Base-by-base conservation (phyloP, 2,113 vertebrate genomes). In the Taurulus bubalis region DNA sequence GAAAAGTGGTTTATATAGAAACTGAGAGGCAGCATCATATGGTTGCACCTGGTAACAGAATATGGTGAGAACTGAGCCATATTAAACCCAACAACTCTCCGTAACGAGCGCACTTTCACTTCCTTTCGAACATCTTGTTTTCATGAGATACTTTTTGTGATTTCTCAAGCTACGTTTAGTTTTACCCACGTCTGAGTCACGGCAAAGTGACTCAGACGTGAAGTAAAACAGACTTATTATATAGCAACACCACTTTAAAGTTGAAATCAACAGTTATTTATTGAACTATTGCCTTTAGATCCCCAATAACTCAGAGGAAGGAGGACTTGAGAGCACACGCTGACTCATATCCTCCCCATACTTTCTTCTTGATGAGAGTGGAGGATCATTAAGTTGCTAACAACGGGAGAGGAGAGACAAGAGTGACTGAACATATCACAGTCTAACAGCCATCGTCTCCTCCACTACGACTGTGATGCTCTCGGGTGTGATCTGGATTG, bases 1-100 rank as follows among this genome's bases (percentile, higher is more conserved):
- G 89, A 90, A 86, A 91, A 91, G 89, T 85, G 85, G 87, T 90
- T 93, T 92, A 93, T 93, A 93, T 94, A 93, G 93, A 93, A 94
- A 80, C 85, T 90, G 91, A 94, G 92, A 93, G 87, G 89, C 88
- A 82, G 84, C 75, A 90, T 93, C 93, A 93, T 94, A 93, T 94
- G 93, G 89, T 92, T 85, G 87, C 93, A 93, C 89, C 89, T 91
- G 90, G 89, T 89, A 89, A 88, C 65, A 83, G 87, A 89, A 82
- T 72, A 83, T 87, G 89, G 90, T 83, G 90, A 77, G 86, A 91
- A 87, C 10, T 67, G 71, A 91, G 86, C 80, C 77, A 65, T 82
- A 85, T 85, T 89, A 90, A 92, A 83, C 60, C 67, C 66, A 75
- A 77, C 90, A 86, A 55, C 87, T 87, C 83, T 4, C 56, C 36